Evolutionary conservation across 2,888 invertebrate genomes (phyloP).

Genomic region (Pycnomerus fuliginosus): DNA sequence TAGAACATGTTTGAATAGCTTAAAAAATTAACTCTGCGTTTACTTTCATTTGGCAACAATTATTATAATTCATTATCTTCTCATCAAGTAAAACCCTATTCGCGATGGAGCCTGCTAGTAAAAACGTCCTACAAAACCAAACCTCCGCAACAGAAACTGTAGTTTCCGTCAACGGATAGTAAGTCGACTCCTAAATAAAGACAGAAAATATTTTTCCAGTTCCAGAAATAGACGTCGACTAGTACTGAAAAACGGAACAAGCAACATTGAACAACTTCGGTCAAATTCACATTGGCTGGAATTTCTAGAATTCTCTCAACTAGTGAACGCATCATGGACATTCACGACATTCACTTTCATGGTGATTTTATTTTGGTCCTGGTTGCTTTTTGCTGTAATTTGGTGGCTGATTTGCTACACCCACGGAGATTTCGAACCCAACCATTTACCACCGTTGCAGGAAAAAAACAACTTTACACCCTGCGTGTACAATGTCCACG

Average conservation of each 20-base stretch:
- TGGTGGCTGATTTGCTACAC: slow-evolving; percentile 87
- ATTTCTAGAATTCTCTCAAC: slow-evolving; percentile 29
- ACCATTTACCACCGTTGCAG: slow-evolving; percentile 55
- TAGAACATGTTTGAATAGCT: no score
- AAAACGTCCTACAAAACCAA: no score
- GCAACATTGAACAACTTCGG: slow-evolving; percentile 30
- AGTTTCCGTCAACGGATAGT: no score
- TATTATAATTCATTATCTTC: no score
- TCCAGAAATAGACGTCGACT: slow-evolving; percentile 22
- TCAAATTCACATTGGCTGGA: slow-evolving; percentile 57
- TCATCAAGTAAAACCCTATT: no score
- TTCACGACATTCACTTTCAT: slow-evolving; percentile 70
- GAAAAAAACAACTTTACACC: slow-evolving; percentile 65
- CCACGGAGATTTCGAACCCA: slow-evolving; percentile 78
- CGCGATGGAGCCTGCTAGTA: no score
- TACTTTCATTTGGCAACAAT: no score
- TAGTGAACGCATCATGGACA: slow-evolving; percentile 35
- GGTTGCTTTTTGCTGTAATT: slow-evolving; percentile 80
- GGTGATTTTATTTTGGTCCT: slow-evolving; percentile 79
- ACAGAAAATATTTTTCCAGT: no score
- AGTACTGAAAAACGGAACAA: slow-evolving; percentile 34
- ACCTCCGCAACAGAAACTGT: no score
- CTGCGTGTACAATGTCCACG: slow-evolving; percentile 79
- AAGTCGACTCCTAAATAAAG: no score
- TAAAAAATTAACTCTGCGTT: no score